Percentiles rank a stretch among this genome's conserved stretches.
These are phyloP conservation scores for Bombylius discolor DNA, from an alignment of 2,888 invertebrate genomes.

Conservation along the genomic window DNA sequence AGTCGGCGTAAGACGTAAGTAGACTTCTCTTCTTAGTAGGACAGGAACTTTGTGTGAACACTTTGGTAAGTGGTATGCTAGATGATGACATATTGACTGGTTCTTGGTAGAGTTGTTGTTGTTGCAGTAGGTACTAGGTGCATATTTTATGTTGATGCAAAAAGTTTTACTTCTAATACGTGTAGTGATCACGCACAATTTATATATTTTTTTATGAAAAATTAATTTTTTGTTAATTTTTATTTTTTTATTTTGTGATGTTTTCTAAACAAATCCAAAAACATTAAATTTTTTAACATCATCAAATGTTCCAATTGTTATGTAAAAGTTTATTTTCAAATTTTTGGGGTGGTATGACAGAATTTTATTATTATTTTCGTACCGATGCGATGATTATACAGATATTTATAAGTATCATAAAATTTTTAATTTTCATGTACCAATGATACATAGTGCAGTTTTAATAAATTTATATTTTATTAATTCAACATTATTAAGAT, in stretches of 20 bases:
- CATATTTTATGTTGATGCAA: too few species aligned
- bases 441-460: slow-evolving; percentile 84
- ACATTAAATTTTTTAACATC: slow-evolving; percentile 49
- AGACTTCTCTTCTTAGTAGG: too few species aligned
- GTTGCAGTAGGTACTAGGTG: too few species aligned
- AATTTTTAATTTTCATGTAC: slow-evolving; percentile 67
- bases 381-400: slow-evolving; percentile 72
- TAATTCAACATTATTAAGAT: slow-evolving; percentile 49
- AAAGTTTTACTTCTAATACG: too few species aligned
- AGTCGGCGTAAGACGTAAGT: too few species aligned
- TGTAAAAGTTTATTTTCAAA: slow-evolving; percentile 86
- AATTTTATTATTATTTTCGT: slow-evolving; percentile 68
- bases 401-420: slow-evolving; percentile 57
- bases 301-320: slow-evolving; percentile 51
- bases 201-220: too few species aligned
- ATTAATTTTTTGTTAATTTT: too few species aligned
- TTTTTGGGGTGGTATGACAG: slow-evolving; percentile 91
- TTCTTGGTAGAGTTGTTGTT: too few species aligned
- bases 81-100: too few species aligned
- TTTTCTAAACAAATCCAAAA: slow-evolving; percentile 55
- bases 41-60: too few species aligned
- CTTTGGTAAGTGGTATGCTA: too few species aligned
- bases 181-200: too few species aligned
- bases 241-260: slow-evolving; percentile 41
- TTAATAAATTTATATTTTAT: slow-evolving; percentile 56